Conservation (phyloP, 2,888 invertebrate species). For the Pycnomerus fuliginosus region DNA sequence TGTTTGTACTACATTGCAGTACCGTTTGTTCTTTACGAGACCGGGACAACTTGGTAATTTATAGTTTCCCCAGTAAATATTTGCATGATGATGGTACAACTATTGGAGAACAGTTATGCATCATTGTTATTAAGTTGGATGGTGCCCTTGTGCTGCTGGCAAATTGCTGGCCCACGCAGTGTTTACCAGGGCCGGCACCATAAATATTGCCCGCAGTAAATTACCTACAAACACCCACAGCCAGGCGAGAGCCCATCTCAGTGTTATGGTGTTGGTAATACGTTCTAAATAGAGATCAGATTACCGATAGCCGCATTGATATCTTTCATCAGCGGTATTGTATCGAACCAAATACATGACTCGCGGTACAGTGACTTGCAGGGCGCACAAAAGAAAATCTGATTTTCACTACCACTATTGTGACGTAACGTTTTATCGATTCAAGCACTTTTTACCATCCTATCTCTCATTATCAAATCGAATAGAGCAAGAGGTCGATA, state of each 20-base stretch:
- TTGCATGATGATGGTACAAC: too few relatives aligned
- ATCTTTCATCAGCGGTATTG: slow-evolving; percentile 44
- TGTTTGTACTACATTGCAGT: too few relatives aligned
- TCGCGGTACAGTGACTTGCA: slow-evolving; percentile 32
- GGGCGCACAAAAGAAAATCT: slow-evolving; percentile 34
- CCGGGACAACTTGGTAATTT: too few relatives aligned
- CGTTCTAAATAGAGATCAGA: slow-evolving; percentile 43
- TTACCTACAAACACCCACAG: slow-evolving; percentile 23
- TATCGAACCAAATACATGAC: slow-evolving; percentile 35
- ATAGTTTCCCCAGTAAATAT: too few relatives aligned
- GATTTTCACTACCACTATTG: slow-evolving; percentile 31
- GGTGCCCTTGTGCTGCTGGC: too few relatives aligned
- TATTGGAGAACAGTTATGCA: slow-evolving; percentile 1
- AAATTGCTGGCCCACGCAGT: slow-evolving; percentile 9
- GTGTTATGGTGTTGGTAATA: slow-evolving; percentile 33
- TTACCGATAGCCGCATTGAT: slow-evolving; percentile 40
- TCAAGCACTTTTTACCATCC: too few relatives aligned
- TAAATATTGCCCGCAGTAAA: slow-evolving; percentile 12
- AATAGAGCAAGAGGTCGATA: too few relatives aligned
- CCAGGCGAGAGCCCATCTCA: slow-evolving; percentile 12
- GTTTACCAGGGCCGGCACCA: slow-evolving; percentile 8
- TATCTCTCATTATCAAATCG: too few relatives aligned
- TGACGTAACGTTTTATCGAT: slow-evolving; percentile 29
- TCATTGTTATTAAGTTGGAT: slow-evolving; percentile 11
- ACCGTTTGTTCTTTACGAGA: too few relatives aligned